Evolutionary conservation across 1,140 invertebrate genomes (phyloP).

Genomic region (Hyles vespertilio): DNA sequence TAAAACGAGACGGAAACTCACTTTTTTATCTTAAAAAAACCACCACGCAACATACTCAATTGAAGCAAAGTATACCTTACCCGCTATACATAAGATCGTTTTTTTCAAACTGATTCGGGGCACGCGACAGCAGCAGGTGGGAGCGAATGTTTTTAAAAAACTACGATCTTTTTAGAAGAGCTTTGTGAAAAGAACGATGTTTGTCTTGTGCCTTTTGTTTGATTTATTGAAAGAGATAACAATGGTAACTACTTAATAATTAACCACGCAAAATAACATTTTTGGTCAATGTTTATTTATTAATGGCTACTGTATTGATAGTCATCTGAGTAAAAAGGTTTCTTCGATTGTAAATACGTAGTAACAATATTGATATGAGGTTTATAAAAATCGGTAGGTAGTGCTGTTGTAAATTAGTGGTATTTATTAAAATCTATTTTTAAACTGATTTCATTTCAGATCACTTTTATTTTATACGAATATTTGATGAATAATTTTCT

Average conservation of each 20-base stretch:
- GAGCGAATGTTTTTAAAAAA: constrained; percentile 64
- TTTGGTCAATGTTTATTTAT: too few species aligned
- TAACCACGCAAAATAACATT: not conserved
- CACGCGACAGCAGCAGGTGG: constrained; percentile 73
- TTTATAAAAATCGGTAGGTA: too few species aligned
- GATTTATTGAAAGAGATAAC: constrained; percentile 33
- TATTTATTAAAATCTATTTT: too few species aligned
- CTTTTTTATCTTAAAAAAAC: constrained; percentile 58
- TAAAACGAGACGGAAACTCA: constrained; percentile 41
- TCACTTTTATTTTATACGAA: too few species aligned
- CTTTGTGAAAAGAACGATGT: constrained; percentile 56
- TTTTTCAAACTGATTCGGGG: constrained; percentile 24
- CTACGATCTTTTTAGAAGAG: constrained; percentile 59
- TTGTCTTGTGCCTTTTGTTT: constrained; percentile 45
- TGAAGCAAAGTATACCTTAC: constrained; percentile 14
- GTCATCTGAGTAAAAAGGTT: too few species aligned
- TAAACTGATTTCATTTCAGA: too few species aligned
- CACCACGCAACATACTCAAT: constrained; percentile 16
- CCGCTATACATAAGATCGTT: constrained; percentile 12
- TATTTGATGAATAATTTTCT: too few species aligned
- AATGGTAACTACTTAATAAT: constrained; percentile 15
- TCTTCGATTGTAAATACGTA: too few species aligned
- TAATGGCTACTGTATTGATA: too few species aligned
- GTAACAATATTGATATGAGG: too few species aligned
- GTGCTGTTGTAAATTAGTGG: too few species aligned